These are phyloP conservation scores for Scophthalmus maximus DNA, from an alignment of 2,113 vertebrate species.

Conservation along the genomic window DNA sequence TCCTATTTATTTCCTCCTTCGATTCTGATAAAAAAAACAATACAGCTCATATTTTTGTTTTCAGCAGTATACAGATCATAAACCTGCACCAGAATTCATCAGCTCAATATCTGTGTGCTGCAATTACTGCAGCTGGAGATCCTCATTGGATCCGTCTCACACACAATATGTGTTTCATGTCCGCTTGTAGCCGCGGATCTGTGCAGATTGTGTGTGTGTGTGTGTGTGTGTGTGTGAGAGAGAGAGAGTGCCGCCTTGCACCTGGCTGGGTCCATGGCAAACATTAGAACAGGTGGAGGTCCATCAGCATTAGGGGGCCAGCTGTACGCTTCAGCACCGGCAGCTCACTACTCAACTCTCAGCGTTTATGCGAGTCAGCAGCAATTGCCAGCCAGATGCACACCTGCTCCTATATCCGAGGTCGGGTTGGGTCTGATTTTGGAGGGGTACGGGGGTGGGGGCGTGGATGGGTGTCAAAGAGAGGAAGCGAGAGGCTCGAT, in stretches of 20 bases:
- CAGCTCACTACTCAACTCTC: constrained; percentile 61
- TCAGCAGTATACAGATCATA: constrained; percentile 13
- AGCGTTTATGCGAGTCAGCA: constrained; percentile 73
- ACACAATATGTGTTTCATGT: constrained; percentile 21
- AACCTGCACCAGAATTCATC: constrained; percentile 50
- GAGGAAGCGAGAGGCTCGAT: constrained; percentile 17
- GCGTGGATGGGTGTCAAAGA: background rate
- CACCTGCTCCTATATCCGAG: constrained; percentile 55
- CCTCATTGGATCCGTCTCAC: constrained; percentile 60
- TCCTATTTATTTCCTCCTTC: background rate
- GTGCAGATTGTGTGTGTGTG: constrained; percentile 8
- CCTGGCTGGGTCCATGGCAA: constrained; percentile 61
- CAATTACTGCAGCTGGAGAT: constrained; percentile 61
- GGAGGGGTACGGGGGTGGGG: no score
- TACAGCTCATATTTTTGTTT: constrained; percentile 29
- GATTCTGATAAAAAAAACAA: constrained; percentile 45
- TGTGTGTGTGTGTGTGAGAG: background rate
- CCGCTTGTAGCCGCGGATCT: background rate
- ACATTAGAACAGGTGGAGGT: constrained; percentile 64
- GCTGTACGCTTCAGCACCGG: constrained; percentile 69
- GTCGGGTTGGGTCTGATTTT: no score
- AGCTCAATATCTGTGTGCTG: constrained; percentile 27
- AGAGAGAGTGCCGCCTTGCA: constrained; percentile 29
- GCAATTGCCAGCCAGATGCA: constrained; percentile 58
- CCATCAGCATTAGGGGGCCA: constrained; percentile 70